These are phyloP conservation scores for Pantelozetes paolii DNA, from an alignment of 2,888 invertebrate genomes.

Conservation along the genomic window DNA sequence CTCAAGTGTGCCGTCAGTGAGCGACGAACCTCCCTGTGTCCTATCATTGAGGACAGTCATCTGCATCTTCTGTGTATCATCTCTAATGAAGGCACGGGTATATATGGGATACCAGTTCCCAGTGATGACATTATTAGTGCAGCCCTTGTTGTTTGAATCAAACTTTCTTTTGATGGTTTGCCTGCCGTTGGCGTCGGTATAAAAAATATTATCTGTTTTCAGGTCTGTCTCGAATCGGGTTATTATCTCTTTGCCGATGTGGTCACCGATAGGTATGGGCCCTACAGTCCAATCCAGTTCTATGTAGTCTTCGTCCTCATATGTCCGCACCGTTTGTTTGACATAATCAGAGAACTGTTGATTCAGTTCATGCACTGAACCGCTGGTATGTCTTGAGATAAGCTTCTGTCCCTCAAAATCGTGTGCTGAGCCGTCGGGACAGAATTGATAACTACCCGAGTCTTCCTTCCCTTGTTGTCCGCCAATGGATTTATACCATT, in stretches of 20 bases:
- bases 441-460: constrained; percentile 26
- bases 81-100: constrained; percentile 68
- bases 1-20: constrained; percentile 70
- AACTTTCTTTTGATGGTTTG: constrained; percentile 65
- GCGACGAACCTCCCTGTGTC: constrained; percentile 73
- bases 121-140: constrained; percentile 59
- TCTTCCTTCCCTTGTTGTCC: background rate
- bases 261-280: constrained; percentile 55
- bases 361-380: background rate
- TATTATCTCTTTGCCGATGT: constrained; percentile 75
- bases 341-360: constrained; percentile 17
- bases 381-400: background rate
- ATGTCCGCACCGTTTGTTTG: constrained; percentile 61
- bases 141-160: background rate
- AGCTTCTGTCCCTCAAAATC: background rate
- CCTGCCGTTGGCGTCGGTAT: constrained; percentile 89
- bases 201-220: constrained; percentile 65
- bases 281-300: constrained; percentile 60
- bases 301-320: constrained; percentile 57
- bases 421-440: background rate
- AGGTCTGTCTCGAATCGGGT: constrained; percentile 65
- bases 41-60: constrained; percentile 68
- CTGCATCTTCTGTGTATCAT: constrained; percentile 43
- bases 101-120: constrained; percentile 92
- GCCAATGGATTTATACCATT: background rate